Evolutionary conservation across 2,888 invertebrate species (phyloP).

Genomic region (Sesamia inferens): DNA sequence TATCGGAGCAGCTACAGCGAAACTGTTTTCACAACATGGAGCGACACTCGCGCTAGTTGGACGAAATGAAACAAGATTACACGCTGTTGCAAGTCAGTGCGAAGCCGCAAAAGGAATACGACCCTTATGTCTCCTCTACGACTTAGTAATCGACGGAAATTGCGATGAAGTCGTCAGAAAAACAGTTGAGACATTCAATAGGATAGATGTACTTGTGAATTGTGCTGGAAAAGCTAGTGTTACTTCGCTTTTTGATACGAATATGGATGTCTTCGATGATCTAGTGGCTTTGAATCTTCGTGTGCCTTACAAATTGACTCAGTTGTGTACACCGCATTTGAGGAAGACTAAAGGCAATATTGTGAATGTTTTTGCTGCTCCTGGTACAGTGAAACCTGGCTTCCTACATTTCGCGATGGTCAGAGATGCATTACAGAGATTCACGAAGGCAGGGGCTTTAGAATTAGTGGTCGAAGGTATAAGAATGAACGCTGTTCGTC

Average conservation of each 20-base stretch:
- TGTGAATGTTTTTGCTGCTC: conserved; percentile 76
- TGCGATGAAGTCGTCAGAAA: conserved; percentile 76
- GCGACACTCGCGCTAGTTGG: conserved; percentile 75
- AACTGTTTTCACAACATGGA: conserved; percentile 74
- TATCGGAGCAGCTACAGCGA: conserved; percentile 79
- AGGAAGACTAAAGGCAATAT: conserved; percentile 77
- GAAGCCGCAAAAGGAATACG: conserved; percentile 67
- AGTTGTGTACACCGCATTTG: conserved; percentile 74
- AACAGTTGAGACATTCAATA: conserved; percentile 72
- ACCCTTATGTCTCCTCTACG: conserved; percentile 74
- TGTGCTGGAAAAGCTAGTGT: conserved; percentile 76
- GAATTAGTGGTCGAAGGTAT: conserved; percentile 78
- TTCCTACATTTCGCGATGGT: conserved; percentile 76
- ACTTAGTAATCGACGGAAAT: conserved; percentile 71
- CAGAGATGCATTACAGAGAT: conserved; percentile 75
- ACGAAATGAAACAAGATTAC: conserved; percentile 73
- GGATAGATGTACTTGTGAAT: conserved; percentile 77
- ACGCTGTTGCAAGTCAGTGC: conserved; percentile 71
- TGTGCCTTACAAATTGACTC: conserved; percentile 78
- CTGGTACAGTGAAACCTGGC: conserved; percentile 74
- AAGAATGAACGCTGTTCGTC: conserved; percentile 80
- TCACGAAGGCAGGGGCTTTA: conserved; percentile 75
- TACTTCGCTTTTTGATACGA: conserved; percentile 75
- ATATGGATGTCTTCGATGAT: conserved; percentile 77
- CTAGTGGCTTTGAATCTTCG: conserved; percentile 75